Conservation (phyloP, 2,797 vertebrate species). For the Lemur catta region DNA sequence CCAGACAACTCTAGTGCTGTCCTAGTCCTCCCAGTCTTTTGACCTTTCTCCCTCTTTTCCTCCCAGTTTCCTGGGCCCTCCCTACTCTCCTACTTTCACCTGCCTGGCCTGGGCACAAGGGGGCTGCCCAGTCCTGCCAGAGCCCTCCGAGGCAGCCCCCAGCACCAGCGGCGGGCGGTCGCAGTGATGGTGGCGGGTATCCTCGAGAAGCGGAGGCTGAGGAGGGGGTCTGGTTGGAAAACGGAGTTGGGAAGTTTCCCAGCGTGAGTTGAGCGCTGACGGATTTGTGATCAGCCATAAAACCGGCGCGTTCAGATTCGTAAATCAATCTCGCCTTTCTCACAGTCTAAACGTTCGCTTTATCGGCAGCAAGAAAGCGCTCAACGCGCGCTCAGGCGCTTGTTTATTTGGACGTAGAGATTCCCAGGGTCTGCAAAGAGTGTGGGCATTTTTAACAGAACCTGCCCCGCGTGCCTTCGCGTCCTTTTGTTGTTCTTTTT, state of each 20-base stretch:
- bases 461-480: neutral
- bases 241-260: slow-evolving; percentile 82
- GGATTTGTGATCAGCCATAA: slow-evolving; percentile 96
- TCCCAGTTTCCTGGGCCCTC: neutral
- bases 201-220: slow-evolving; percentile 44
- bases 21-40: neutral
- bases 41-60: neutral
- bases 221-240: slow-evolving; percentile 55
- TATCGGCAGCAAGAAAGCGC: slow-evolving; percentile 81
- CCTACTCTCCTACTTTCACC: neutral
- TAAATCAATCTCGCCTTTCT: slow-evolving; percentile 91
- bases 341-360: slow-evolving; percentile 87
- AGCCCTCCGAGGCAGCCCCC: neutral
- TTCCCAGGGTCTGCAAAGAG: slow-evolving; percentile 81
- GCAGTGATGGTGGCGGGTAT: neutral
- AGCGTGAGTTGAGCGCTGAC: slow-evolving; percentile 85
- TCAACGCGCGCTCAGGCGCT: slow-evolving; percentile 71
- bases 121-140: neutral
- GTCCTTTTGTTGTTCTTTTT: slow-evolving; percentile 18
- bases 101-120: neutral
- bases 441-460: slow-evolving; percentile 67
- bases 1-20: neutral
- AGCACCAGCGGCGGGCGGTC: neutral
- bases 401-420: slow-evolving; percentile 80
- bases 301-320: slow-evolving; percentile 87